Evolutionary conservation across 2,113 vertebrate species (phyloP).

Genomic region (Synodontis membranacea): DNA sequence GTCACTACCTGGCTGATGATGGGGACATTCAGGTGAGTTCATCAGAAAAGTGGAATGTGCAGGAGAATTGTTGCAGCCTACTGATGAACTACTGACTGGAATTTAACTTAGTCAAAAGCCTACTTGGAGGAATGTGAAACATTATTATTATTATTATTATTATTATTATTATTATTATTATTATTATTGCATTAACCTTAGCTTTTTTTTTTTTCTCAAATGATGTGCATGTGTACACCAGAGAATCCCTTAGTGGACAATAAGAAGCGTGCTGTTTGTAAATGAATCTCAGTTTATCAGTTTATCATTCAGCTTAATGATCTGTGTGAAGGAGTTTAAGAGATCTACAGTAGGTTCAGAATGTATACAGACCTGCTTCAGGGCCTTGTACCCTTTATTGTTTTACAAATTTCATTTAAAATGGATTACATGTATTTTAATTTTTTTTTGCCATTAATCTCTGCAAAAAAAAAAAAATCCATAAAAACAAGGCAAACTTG

Average conservation of each 20-base stretch:
- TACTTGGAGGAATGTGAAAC: neutral
- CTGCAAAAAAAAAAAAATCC: neutral
- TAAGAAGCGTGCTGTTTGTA: neutral
- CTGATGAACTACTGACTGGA: neutral
- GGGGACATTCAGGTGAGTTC: constrained; percentile 16
- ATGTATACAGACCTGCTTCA: neutral
- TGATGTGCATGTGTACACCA: neutral
- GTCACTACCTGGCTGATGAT: neutral
- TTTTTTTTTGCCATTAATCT: neutral
- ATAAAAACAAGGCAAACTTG: neutral
- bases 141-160: neutral
- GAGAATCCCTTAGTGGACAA: neutral
- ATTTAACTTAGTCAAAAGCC: neutral
- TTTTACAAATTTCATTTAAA: neutral
- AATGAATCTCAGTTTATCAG: neutral
- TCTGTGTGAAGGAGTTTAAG: neutral
- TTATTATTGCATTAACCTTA: too few relatives aligned
- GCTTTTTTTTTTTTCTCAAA: too few relatives aligned
- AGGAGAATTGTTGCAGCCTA: neutral
- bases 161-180: neutral
- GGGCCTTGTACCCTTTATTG: neutral
- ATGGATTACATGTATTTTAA: neutral
- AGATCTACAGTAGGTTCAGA: neutral
- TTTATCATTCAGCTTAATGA: neutral
- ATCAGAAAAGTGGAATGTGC: neutral